phyloP scores from a whole-genome alignment of 1,140 invertebrate species.

The Sitobion miscanthi region DNA sequence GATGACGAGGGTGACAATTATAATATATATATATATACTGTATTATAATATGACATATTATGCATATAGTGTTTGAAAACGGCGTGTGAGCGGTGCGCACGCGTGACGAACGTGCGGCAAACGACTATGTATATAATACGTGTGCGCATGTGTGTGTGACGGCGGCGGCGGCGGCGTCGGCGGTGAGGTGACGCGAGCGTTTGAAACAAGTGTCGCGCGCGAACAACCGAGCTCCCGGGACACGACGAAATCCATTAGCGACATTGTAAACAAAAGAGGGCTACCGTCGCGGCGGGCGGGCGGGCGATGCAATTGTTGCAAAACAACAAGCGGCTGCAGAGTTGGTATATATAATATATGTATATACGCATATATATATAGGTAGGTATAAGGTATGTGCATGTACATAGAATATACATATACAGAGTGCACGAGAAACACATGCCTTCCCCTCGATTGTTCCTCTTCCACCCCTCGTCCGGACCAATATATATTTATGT shows the following conservation, averaged over 20 bases:
- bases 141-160: neutral
- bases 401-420: neutral
- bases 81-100: neutral
- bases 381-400: neutral
- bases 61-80: neutral
- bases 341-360: neutral
- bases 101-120: neutral
- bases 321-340: slow-evolving; percentile 6
- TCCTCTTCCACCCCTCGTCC: neutral
- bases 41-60: neutral
- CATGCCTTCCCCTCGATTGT: slow-evolving; percentile 13
- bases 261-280: slow-evolving; percentile 56
- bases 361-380: neutral
- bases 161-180: neutral
- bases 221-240: slow-evolving; percentile 54
- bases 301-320: slow-evolving; percentile 43
- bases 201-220: slow-evolving; percentile 52
- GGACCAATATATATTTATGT: too few species aligned
- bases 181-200: neutral
- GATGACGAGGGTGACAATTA: too few species aligned
- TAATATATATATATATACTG: too few species aligned
- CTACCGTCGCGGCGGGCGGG: slow-evolving; percentile 34
- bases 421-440: neutral
- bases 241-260: slow-evolving; percentile 55
- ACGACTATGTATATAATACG: neutral